Evolutionary conservation across 2,113 vertebrate species (phyloP).

Genomic region (Casuarius casuarius): DNA sequence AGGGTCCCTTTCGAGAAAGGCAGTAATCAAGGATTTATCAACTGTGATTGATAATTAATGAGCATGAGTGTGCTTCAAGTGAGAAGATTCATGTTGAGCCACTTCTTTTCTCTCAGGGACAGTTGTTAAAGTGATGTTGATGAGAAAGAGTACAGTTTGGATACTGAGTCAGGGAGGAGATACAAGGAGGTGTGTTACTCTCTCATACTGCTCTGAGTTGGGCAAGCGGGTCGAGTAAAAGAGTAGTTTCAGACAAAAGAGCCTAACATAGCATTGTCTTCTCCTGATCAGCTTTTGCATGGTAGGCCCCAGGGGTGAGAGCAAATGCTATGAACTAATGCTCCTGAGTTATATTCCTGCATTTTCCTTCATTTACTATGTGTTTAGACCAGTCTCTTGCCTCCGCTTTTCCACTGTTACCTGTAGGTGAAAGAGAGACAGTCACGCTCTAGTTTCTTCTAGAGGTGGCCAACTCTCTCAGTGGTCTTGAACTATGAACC

Average conservation of each 20-base stretch:
- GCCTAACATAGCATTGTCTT: not conserved
- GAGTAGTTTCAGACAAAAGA: not conserved
- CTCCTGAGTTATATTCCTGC: not conserved
- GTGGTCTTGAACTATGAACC: not conserved
- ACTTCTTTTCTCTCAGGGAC: conserved; percentile 45
- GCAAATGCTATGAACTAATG: not conserved
- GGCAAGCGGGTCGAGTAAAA: not conserved
- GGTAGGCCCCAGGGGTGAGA: not conserved
- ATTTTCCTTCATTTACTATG: not conserved
- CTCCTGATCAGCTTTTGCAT: not conserved
- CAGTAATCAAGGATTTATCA: conserved; percentile 58
- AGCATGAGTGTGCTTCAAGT: conserved; percentile 31
- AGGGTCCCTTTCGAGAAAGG: conserved; percentile 26
- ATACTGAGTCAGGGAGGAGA: not conserved
- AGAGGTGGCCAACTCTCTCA: not conserved
- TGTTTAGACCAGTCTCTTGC: not conserved
- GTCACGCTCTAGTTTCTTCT: not conserved
- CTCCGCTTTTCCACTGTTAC: not conserved
- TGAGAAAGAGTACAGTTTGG: not conserved
- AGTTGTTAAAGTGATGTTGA: conserved; percentile 29
- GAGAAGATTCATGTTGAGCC: conserved; percentile 41
- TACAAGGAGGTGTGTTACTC: not conserved
- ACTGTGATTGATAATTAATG: conserved; percentile 40
- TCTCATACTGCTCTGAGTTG: not conserved
- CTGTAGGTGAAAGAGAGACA: not conserved